Evolutionary conservation across 2,888 invertebrate species (phyloP).

Genomic region (Limnephilus auricula): DNA sequence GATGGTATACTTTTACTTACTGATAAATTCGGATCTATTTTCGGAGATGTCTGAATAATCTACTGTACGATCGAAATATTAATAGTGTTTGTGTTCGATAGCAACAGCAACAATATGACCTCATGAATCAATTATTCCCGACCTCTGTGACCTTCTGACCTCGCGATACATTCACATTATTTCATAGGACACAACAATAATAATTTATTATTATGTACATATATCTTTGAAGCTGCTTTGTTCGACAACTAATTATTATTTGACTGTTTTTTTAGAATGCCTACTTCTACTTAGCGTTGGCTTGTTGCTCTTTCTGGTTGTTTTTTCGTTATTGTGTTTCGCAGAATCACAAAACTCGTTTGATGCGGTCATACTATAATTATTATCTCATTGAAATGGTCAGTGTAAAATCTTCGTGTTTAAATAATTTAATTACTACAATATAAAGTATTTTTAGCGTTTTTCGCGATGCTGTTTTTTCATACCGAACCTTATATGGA

Average conservation of each 20-base stretch:
- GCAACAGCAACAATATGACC: neutral
- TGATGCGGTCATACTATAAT: neutral
- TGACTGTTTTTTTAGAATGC: neutral
- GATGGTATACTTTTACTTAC: too few relatives aligned
- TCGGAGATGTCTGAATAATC: too few relatives aligned
- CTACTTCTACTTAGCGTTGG: neutral
- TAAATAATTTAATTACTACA: neutral
- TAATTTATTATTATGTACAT: neutral
- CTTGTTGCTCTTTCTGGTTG: neutral
- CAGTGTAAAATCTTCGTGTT: neutral
- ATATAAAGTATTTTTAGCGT: too few relatives aligned
- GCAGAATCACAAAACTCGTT: neutral
- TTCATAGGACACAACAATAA: neutral
- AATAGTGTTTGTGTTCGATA: neutral
- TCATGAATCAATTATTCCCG: neutral
- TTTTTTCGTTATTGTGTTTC: neutral
- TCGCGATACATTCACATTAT: neutral
- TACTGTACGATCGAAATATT: too few relatives aligned
- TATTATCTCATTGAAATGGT: neutral
- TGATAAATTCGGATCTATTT: too few relatives aligned
- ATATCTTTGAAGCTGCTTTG: neutral
- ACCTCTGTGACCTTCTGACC: neutral
- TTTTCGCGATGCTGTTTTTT: too few relatives aligned
- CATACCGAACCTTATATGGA: too few relatives aligned
- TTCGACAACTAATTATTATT: neutral